Base-by-base conservation (phyloP, 37 sponge, comb jelly and placozoan genomes). In the Spongia lamella region DNA sequence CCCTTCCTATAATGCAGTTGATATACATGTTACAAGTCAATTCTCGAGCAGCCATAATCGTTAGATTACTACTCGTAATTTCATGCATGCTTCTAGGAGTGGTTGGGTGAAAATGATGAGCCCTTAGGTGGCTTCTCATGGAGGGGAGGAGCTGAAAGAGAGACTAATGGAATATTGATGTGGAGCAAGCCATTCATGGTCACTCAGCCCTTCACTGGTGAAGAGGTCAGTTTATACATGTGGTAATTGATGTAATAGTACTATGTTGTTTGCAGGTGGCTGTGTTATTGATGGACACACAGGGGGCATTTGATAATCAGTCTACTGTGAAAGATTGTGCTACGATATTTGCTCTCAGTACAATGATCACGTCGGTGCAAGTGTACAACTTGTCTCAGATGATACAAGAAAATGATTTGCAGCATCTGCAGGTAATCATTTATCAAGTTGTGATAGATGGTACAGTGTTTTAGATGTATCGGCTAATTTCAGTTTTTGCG, bases 241-340 rank as follows among this genome's bases (percentile, higher is more conserved):
- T 7, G 13, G 6, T 58, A 24, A 58, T 58, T 29, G 11, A 7
- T 58, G 47, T 43, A 43, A 43, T 43, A 9, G 47, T 43, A 4
- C 24, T n/a, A n/a, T n/a, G n/a, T n/a, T n/a, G n/a, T n/a, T n/a
- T n/a, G n/a, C 75, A 92, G 93, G 96, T 97, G 1, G 94, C 85
- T 27, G 70, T 98, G 0, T 74, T 98, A 26, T 78, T 98, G 39
- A 75, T 98, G 99, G 99, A 93, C 75, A 98, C 99, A 27, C 99
- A 98, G 71, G 99, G 99, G 37, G 96, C 99, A 9, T 98, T 98
- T 81, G 99, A 98, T 61, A 92, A 85, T 55, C 84, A 81, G 66
- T 90, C 96, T 2, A 98, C 91, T 27, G 91, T 98, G 13, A 83
- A 92, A 73, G 96, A 98, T 70, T 86, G 90, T 84, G 99, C 96